Evolutionary conservation across 2,113 vertebrate genomes (phyloP).

Genomic region (Pristiophorus japonicus): DNA sequence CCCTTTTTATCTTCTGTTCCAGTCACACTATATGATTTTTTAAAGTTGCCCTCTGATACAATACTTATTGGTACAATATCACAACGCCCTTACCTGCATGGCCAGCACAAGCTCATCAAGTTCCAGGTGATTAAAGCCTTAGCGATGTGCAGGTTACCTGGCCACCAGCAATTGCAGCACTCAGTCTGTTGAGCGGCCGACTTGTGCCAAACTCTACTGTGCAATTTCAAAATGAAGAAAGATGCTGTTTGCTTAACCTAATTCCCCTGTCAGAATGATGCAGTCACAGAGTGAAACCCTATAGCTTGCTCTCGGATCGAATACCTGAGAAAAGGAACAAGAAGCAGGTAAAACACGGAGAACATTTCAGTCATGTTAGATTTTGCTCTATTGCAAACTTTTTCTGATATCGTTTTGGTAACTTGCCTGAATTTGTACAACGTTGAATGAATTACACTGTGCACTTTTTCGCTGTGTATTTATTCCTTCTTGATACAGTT

Average conservation of each 20-base stretch:
- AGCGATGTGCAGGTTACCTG: neutral
- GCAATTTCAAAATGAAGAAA: constrained; percentile 11
- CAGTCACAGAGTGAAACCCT: neutral
- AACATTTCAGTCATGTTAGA: neutral
- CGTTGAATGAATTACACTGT: neutral
- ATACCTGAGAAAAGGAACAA: neutral
- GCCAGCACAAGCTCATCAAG: neutral
- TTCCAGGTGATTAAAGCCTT: neutral
- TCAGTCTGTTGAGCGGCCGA: neutral
- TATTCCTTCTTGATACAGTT: neutral
- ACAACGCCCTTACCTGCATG: neutral
- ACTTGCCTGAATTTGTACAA: neutral
- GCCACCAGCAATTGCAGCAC: neutral
- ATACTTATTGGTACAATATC: neutral
- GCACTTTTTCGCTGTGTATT: neutral
- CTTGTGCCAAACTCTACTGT: neutral
- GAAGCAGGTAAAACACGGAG: neutral
- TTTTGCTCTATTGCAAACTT: neutral
- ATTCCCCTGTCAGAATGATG: neutral
- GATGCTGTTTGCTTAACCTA: neutral
- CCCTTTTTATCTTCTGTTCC: neutral
- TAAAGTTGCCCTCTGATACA: neutral
- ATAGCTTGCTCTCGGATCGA: neutral
- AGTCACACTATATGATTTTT: neutral
- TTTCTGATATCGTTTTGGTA: neutral